Evolutionary conservation across 2,797 vertebrate genomes (phyloP).

Genomic region (Sebastes vulpes): DNA sequence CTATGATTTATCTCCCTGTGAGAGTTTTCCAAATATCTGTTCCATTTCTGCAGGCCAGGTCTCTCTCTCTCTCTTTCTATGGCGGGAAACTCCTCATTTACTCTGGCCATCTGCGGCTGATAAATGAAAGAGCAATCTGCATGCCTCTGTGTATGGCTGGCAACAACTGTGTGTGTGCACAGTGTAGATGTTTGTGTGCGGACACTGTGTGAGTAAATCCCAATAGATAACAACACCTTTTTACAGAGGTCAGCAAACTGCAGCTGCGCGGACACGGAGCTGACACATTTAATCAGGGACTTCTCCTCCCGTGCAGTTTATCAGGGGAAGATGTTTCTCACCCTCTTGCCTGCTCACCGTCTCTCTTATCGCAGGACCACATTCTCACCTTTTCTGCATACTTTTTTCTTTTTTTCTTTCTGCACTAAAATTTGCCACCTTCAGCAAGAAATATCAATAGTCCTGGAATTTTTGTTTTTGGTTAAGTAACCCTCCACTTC

Average conservation of each 20-base stretch:
- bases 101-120: conserved; percentile 43
- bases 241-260: conserved; percentile 66
- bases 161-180: not conserved
- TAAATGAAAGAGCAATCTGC: conserved; percentile 42
- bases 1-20: conserved; percentile 64
- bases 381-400: conserved; percentile 32
- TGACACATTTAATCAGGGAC: conserved; percentile 72
- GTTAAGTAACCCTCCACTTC: not conserved
- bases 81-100: conserved; percentile 32
- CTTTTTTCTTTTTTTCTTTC: not conserved
- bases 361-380: conserved; percentile 49
- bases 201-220: conserved; percentile 37
- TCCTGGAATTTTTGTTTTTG: no score
- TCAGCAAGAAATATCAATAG: not conserved
- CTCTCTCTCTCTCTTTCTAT: not conserved
- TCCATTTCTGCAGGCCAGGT: conserved; percentile 24
- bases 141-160: conserved; percentile 1
- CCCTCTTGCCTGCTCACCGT: conserved; percentile 18
- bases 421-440: not conserved
- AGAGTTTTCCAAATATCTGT: conserved; percentile 45
- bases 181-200: not conserved
- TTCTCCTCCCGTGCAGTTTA: conserved; percentile 55
- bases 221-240: conserved; percentile 63
- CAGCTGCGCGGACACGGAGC: conserved; percentile 52
- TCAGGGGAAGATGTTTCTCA: conserved; percentile 48